Conservation (phyloP, 2,888 invertebrate species). For the Rapana venosa region DNA sequence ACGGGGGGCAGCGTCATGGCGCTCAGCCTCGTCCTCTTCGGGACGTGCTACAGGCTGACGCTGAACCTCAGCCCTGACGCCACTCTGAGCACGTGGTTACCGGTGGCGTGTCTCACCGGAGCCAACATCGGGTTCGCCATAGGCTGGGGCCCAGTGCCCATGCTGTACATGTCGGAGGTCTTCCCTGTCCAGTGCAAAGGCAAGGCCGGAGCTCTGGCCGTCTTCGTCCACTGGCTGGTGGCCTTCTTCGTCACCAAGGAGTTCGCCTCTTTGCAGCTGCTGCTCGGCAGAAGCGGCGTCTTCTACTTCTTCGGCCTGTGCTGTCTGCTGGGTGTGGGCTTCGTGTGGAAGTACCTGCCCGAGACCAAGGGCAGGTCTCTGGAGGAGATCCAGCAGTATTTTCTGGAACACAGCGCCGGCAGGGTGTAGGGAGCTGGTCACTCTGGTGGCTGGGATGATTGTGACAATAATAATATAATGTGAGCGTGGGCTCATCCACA, state of each 20-base stretch:
- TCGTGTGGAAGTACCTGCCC: slow-evolving; percentile 90
- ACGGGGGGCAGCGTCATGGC: slow-evolving; percentile 84
- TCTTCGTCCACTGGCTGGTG: slow-evolving; percentile 80
- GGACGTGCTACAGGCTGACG: slow-evolving; percentile 63
- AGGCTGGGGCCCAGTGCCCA: slow-evolving; percentile 78
- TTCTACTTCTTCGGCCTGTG: slow-evolving; percentile 90
- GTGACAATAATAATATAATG: neutral
- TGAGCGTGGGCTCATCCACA: too few relatives aligned
- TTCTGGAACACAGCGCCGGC: neutral
- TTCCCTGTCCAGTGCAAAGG: slow-evolving; percentile 90
- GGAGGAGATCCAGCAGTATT: slow-evolving; percentile 85
- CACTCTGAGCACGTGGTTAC: slow-evolving; percentile 55
- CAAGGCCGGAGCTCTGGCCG: slow-evolving; percentile 91
- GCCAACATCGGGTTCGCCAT: slow-evolving; percentile 76
- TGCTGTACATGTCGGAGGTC: slow-evolving; percentile 78
- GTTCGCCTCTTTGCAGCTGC: slow-evolving; percentile 62
- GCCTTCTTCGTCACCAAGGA: slow-evolving; percentile 74
- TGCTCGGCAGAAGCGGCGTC: slow-evolving; percentile 79
- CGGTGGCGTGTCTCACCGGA: slow-evolving; percentile 68
- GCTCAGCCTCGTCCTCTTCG: slow-evolving; percentile 67
- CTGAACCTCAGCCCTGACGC: neutral
- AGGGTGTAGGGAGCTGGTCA: neutral
- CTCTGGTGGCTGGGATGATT: neutral
- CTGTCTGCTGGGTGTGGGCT: slow-evolving; percentile 86
- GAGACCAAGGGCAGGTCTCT: slow-evolving; percentile 94